Evolutionary conservation across 2,113 vertebrate genomes (phyloP).

Genomic region (Percopsis transmontana): DNA sequence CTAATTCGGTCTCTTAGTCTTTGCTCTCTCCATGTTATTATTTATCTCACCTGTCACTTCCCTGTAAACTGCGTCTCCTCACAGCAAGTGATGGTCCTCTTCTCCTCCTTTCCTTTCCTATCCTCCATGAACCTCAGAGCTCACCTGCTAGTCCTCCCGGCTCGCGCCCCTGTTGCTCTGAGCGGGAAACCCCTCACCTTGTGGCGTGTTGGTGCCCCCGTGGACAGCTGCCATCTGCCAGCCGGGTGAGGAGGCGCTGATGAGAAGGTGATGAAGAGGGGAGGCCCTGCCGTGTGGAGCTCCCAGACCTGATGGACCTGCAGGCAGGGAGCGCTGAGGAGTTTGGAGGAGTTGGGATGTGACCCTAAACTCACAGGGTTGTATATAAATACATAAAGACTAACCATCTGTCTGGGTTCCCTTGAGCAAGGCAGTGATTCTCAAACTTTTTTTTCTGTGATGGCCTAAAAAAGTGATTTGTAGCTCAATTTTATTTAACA

Average conservation of each 20-base stretch:
- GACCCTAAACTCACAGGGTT: too few relatives aligned
- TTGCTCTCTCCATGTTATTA: neutral
- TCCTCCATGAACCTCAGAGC: neutral
- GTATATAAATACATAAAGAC: too few relatives aligned
- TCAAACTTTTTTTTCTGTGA: too few relatives aligned
- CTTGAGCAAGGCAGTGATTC: too few relatives aligned
- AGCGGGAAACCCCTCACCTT: constrained; percentile 47
- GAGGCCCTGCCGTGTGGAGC: too few relatives aligned
- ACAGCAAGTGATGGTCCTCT: neutral
- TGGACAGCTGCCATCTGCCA: constrained; percentile 64
- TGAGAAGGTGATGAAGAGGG: too few relatives aligned
- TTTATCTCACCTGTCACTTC: neutral
- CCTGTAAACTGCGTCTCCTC: neutral
- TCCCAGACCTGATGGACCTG: too few relatives aligned
- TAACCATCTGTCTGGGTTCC: too few relatives aligned
- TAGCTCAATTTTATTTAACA: too few relatives aligned
- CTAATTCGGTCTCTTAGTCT: neutral
- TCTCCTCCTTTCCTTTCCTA: neutral
- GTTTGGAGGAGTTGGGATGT: too few relatives aligned
- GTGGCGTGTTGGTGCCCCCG: constrained; percentile 7
- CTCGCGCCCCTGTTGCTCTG: constrained; percentile 44
- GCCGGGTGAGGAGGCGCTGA: neutral
- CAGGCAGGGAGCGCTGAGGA: too few relatives aligned
- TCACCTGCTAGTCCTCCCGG: constrained; percentile 4
- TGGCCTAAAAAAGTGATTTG: too few relatives aligned